Base-by-base conservation (phyloP, 2,888 invertebrate genomes). In the Calliphora vomitoria region DNA sequence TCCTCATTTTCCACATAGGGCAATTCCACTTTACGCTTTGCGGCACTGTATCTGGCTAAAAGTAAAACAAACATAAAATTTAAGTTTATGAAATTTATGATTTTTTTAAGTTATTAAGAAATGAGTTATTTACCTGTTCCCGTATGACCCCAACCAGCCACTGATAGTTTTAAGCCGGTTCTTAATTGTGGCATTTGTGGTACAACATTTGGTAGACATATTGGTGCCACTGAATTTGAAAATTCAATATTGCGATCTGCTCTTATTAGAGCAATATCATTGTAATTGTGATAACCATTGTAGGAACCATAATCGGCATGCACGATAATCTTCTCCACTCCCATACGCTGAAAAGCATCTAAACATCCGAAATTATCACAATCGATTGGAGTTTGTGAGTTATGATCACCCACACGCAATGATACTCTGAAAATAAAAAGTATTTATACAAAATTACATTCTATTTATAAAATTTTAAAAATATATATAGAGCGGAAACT, bases 241-340 rank as follows among this genome's bases (percentile, higher is more conserved):
- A 94, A 95, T 3, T 90, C 68, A 0, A 95, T 95, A 20, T 95
- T 92, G 0, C 91, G 90, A 0, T 94, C 89, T 3, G 97, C 93
- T 84, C 96, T 94, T 35, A 97, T 90, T 20, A 97, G 92, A 0
- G 96, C 97, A 58, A 97, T 96, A 91, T 97, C 97, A 91, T 96
- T 91, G 41, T 94, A 94, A 88, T 96, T 96, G 90, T 95, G 31
- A 44, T 88, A 68, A 2, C 11, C 79, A 0, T 91, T 89, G 8
- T 8, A 1, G 0, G 95, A 95, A 35, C 93, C 90, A 91, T 96
- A 97, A 0, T 92, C 90, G 87, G 95, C 95, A 91, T 97, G 96
- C 0, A 95, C 93, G 31, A 96, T 95, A 72, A 94, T 92, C 88
- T 95, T 93, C 89, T 96, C 96, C 10, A 96, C 93, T 0, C 94